phyloP scores from a whole-genome alignment of 2,888 invertebrate species.

The Pristionchus fissidentatus region DNA sequence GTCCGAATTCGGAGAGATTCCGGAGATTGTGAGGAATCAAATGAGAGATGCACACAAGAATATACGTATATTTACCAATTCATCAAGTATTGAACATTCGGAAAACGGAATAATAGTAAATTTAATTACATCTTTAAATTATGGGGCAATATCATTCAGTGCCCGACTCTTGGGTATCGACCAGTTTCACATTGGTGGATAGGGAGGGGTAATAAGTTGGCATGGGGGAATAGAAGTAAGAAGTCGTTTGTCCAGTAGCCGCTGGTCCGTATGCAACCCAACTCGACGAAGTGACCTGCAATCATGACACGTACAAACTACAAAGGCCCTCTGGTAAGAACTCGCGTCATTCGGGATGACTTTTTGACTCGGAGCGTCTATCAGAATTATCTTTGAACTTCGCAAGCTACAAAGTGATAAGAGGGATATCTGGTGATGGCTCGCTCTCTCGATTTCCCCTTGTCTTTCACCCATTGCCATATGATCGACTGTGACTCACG shows the following conservation, averaged over 20 bases:
- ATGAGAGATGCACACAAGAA: background rate
- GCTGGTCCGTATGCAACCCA: constrained; percentile 54
- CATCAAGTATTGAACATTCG: too few species aligned
- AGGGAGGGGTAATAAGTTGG: constrained; percentile 35
- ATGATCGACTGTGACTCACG: background rate
- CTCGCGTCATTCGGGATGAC: constrained; percentile 17
- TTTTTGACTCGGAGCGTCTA: background rate
- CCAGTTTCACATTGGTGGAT: constrained; percentile 4
- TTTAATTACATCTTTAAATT: too few species aligned
- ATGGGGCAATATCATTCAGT: background rate
- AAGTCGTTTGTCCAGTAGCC: constrained; percentile 54
- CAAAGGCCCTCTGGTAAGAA: constrained; percentile 4
- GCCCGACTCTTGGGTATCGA: background rate
- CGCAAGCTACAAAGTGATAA: constrained; percentile 10
- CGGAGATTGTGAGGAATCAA: background rate
- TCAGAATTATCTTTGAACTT: constrained; percentile 43
- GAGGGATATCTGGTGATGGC: background rate
- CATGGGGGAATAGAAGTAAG: constrained; percentile 46
- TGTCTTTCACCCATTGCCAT: background rate
- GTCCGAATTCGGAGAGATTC: background rate
- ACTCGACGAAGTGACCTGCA: constrained; percentile 23
- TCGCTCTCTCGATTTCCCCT: too few species aligned
- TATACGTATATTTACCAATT: too few species aligned
- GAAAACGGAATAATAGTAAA: too few species aligned
- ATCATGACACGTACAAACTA: constrained; percentile 17